Evolutionary conservation across 2,797 vertebrate species (phyloP), one percentile per base, ranked within the genome.

Genomic region (Percopsis omiscomaycus): DNA sequence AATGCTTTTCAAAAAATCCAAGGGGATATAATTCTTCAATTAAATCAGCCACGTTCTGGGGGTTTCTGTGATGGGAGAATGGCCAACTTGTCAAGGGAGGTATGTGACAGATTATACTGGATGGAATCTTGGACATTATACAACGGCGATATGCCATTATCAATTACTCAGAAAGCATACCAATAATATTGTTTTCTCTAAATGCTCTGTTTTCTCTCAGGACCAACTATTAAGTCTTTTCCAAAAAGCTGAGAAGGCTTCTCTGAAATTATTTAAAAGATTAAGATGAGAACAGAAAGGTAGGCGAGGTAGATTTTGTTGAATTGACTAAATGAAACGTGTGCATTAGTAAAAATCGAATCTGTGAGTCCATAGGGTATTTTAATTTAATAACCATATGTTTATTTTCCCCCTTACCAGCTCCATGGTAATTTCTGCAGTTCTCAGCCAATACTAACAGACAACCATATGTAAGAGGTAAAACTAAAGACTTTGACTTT

Each of bases 91-190:
- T 85, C 81, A 69, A 80, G 74, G 66, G 80, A 90, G 89, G 89
- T 92, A 90, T 86, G 88, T 91, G 81, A 81, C 71, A 83, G 79
- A 87, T 86, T 87, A 84, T 71, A 54, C 66, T 77, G 65, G 68
- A 82, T 90, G 77, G 84, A 84, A 86, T 89, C 76, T 84, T 89
- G 85, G 84, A 86, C 82, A 81, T 71, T 74, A 74, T 64, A 81
- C 79, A 82, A 84, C 82, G 84, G 75, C 89, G 86, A 84, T 79
- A 79, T 78, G 71, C 75, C 50, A 80, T 88, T 83, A 84, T 79
- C 74, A 67, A 81, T 64, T 69, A 59, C 77, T 86, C 74, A 66
- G 79, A 86, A 77, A 82, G 27, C 29, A 4, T 68, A 76, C 70
- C 69, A 87, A 86, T 82, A 86, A 86, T 82, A 84, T 42, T 29